These are phyloP conservation scores for Antedon mediterranea DNA, from an alignment of 53 echinoderm and acorn worm genomes.

Conservation along the genomic window DNA sequence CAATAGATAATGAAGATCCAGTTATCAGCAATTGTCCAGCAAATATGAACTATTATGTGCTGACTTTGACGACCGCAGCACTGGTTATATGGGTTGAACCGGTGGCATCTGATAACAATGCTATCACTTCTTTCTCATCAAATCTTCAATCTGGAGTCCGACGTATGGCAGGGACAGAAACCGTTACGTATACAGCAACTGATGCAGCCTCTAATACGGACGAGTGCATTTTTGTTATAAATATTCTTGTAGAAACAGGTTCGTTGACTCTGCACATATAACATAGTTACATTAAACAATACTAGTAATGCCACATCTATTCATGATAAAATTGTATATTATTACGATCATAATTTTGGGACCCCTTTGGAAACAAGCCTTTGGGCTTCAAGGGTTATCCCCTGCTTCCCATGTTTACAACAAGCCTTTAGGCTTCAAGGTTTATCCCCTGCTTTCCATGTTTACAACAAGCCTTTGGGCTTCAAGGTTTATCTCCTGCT, in stretches of 20 bases:
- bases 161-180: background rate
- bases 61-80: background rate
- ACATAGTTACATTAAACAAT: too few species aligned
- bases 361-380: too few species aligned
- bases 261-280: too few species aligned
- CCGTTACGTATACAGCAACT: background rate
- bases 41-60: background rate
- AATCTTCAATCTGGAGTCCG: background rate
- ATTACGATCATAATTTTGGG: too few species aligned
- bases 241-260: background rate
- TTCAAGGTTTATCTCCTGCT: too few species aligned
- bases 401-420: too few species aligned
- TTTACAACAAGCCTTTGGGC: too few species aligned
- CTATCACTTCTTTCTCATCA: background rate
- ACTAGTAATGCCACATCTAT: too few species aligned
- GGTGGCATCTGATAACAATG: background rate
- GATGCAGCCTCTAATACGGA: background rate
- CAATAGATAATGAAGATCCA: background rate
- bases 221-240: background rate
- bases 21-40: background rate
- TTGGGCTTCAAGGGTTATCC: too few species aligned
- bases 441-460: too few species aligned
- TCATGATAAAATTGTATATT: too few species aligned
- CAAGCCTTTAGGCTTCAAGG: too few species aligned
- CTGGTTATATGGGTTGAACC: background rate